Percentiles rank a stretch among this genome's conserved stretches.
Evolutionary conservation across 2,797 vertebrate species (phyloP).

Genomic region (Mus minutoides): DNA sequence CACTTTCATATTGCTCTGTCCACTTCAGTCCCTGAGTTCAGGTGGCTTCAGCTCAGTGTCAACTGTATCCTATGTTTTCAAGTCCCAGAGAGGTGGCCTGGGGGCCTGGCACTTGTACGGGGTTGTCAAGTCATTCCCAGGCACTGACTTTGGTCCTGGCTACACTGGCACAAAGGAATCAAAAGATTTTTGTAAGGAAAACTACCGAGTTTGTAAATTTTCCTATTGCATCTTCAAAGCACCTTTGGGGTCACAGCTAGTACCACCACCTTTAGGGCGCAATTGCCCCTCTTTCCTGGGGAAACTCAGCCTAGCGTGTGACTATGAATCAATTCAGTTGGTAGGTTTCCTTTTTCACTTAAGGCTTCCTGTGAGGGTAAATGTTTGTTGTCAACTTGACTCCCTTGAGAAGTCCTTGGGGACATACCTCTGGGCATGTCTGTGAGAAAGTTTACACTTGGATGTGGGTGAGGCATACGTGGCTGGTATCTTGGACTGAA

Average conservation of each 20-base stretch:
- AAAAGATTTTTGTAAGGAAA: not conserved
- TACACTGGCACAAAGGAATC: not conserved
- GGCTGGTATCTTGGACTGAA: not conserved
- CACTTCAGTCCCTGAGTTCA: not conserved
- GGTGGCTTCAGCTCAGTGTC: not conserved
- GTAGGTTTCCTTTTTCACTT: not conserved
- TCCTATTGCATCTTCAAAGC: not conserved
- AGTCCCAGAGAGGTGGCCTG: not conserved
- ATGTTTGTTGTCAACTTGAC: not conserved
- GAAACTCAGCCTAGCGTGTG: not conserved
- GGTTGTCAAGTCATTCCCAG: rapidly evolving
- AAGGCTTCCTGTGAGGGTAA: not conserved
- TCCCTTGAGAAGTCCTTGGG: not conserved
- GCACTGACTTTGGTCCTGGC: not conserved
- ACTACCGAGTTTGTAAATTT: not conserved
- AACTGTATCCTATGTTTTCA: not conserved
- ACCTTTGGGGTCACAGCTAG: not conserved
- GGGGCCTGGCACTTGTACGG: not conserved
- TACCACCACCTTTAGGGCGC: not conserved
- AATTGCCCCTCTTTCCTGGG: not conserved
- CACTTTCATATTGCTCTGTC: not conserved
- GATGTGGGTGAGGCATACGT: not conserved
- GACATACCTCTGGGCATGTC: not conserved
- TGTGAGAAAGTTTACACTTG: not conserved
- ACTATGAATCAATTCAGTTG: not conserved